Evolutionary conservation across 2,113 vertebrate genomes (phyloP).

Genomic region (Tachuris rubrigastra): DNA sequence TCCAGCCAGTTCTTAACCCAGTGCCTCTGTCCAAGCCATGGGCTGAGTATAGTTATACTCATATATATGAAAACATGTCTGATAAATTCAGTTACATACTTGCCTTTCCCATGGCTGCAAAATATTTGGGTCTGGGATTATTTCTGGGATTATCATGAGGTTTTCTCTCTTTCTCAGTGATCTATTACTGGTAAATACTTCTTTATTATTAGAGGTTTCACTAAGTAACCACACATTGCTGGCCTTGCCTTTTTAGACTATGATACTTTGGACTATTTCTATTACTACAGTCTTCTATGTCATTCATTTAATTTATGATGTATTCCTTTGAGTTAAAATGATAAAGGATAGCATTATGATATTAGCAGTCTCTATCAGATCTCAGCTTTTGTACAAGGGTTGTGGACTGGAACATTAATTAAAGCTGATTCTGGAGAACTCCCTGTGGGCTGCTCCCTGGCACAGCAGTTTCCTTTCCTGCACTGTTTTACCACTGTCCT

Average conservation of each 20-base stretch:
- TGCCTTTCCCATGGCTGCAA: background rate
- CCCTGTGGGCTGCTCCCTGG: background rate
- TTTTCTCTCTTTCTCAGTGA: background rate
- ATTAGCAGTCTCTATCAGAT: background rate
- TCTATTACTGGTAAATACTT: background rate
- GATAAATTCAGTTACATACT: background rate
- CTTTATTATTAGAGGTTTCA: background rate
- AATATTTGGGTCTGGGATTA: background rate
- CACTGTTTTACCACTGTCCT: background rate
- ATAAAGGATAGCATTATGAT: background rate
- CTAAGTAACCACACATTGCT: background rate
- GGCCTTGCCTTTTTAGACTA: background rate
- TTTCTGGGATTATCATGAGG: background rate
- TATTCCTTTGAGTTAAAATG: background rate
- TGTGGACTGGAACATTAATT: conserved; percentile 25
- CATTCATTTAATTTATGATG: background rate
- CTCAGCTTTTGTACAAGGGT: background rate
- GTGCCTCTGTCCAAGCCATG: no score
- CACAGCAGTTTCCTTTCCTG: background rate
- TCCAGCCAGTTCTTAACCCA: no score
- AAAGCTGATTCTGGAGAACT: background rate
- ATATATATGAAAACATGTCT: background rate
- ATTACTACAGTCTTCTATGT: background rate
- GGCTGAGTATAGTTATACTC: background rate
- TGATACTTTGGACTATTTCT: background rate